Conservation (phyloP, 2,797 vertebrate species). For the Gallirallus australis region DNA sequence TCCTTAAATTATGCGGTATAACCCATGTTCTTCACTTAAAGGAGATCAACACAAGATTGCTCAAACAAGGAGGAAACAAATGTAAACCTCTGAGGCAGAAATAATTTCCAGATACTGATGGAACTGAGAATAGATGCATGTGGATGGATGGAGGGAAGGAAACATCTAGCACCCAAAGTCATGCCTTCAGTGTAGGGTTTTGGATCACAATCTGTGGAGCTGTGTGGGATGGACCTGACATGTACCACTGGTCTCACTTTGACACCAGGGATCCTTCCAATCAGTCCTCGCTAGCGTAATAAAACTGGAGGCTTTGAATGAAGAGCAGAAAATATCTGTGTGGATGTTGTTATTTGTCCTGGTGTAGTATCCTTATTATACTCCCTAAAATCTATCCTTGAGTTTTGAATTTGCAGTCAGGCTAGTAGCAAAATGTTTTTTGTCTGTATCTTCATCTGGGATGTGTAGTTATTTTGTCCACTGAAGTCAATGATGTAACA, state of each 20-base stretch:
- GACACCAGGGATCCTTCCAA: neutral
- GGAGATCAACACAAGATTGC: neutral
- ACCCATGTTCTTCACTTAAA: neutral
- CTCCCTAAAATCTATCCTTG: neutral
- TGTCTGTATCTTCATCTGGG: neutral
- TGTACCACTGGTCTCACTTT: neutral
- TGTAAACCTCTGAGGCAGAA: neutral
- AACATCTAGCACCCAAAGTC: neutral
- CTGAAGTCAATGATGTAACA: neutral
- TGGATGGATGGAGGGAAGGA: neutral
- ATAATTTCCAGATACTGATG: neutral
- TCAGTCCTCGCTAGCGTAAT: rapidly evolving
- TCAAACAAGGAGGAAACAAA: neutral
- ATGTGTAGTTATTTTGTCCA: neutral
- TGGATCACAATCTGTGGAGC: neutral
- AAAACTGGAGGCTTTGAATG: neutral
- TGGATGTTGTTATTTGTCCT: neutral
- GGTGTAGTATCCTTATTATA: neutral
- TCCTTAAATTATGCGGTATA: neutral
- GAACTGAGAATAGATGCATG: neutral
- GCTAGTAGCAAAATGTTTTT: neutral
- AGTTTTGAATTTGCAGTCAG: neutral
- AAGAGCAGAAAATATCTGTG: neutral
- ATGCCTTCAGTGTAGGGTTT: neutral
- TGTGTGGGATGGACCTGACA: neutral